phyloP scores from a whole-genome alignment of 2,113 vertebrate species.

The Charina bottae region DNA sequence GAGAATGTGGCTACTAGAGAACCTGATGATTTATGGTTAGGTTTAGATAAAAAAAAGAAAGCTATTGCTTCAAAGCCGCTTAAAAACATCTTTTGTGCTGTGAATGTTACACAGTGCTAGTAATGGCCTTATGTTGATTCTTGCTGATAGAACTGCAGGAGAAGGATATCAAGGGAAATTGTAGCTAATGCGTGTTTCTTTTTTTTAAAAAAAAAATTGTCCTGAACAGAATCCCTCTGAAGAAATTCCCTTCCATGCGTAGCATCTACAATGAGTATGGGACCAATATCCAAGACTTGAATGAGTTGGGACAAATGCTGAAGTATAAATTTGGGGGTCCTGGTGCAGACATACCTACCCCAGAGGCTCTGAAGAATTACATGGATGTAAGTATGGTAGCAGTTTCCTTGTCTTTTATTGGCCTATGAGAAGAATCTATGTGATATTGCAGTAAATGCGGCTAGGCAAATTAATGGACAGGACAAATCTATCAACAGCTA shows the following conservation, averaged over 20 bases:
- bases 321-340: conserved; percentile 84
- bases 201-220: conserved; percentile 14
- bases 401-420: not conserved
- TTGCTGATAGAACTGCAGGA: not conserved
- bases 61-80: not conserved
- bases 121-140: not conserved
- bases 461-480: not conserved
- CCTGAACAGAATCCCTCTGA: conserved; percentile 83
- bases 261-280: conserved; percentile 78
- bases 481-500: not conserved
- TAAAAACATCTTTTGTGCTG: not conserved
- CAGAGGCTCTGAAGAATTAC: conserved; percentile 89
- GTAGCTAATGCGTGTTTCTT: not conserved
- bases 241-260: conserved; percentile 85
- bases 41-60: conserved; percentile 3
- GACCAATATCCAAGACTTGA: conserved; percentile 69
- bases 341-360: conserved; percentile 72
- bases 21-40: not conserved
- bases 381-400: conserved; percentile 81
- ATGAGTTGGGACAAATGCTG: conserved; percentile 54
- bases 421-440: not conserved
- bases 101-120: not conserved
- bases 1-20: not conserved
- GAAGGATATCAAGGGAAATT: not conserved
- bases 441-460: not conserved